Evolutionary conservation across 2,113 vertebrate genomes (phyloP).

Genomic region (Tetraodon nigroviridis): DNA sequence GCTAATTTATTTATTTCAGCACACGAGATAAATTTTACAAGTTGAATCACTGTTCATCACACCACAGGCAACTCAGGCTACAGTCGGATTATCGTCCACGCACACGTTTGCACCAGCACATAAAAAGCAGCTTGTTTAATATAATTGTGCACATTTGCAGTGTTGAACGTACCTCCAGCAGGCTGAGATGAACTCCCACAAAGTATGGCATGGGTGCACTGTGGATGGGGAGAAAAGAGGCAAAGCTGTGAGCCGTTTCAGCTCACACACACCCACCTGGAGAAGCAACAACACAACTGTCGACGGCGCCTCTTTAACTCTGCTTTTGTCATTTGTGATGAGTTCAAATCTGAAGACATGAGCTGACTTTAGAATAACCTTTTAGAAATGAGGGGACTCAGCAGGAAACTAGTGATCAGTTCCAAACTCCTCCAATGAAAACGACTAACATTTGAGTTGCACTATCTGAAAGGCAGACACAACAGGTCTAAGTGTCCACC

Average conservation of each 20-base stretch:
- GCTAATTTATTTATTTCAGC: not conserved
- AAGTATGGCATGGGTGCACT: conserved; percentile 98
- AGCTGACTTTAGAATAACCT: not conserved
- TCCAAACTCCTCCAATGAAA: no score
- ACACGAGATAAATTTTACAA: conserved; percentile 16
- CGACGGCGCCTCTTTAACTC: not conserved
- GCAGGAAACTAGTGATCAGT: no score
- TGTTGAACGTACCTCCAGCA: conserved; percentile 85
- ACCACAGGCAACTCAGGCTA: not conserved
- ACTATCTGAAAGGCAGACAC: no score
- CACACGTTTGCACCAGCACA: conserved; percentile 7
- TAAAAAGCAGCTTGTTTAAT: not conserved
- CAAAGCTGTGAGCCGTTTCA: conserved; percentile 30
- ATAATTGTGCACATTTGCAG: conserved; percentile 17
- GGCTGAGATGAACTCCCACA: conserved; percentile 94
- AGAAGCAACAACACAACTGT: not conserved
- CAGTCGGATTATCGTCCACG: no score
- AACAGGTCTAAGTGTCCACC: not conserved
- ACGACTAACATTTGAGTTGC: no score
- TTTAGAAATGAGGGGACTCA: not conserved
- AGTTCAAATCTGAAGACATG: not conserved
- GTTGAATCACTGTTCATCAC: conserved; percentile 9
- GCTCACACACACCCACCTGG: not conserved
- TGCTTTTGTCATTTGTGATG: not conserved
- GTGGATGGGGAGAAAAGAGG: conserved; percentile 48